Percentiles rank a stretch among this genome's conserved stretches.
These are phyloP conservation scores for Ivindomyrus marchei DNA, from an alignment of 2,113 vertebrate genomes.

Conservation along the genomic window DNA sequence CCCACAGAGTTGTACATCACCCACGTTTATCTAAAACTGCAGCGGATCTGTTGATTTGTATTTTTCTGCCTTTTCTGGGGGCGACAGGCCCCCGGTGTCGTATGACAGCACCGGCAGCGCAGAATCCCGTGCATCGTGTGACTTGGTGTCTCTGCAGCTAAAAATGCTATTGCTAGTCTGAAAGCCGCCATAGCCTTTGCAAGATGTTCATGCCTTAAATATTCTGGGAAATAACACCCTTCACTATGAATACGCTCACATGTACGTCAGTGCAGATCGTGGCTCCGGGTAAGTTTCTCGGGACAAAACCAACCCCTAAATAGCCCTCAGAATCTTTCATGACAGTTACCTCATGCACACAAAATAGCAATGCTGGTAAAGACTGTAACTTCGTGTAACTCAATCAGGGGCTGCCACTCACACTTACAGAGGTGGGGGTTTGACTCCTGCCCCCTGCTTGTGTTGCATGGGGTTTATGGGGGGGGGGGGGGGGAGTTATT, in stretches of 20 bases:
- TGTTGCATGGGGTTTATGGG: not conserved
- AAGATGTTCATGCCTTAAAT: not conserved
- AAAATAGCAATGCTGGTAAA: not conserved
- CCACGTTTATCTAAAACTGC: not conserved
- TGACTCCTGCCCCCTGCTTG: not conserved
- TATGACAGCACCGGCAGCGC: not conserved
- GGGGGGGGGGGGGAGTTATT: not conserved
- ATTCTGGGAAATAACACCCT: not conserved
- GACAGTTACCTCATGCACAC: not conserved
- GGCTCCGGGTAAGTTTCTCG: not conserved
- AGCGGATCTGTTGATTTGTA: not conserved
- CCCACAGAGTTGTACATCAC: not conserved
- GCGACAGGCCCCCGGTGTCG: not conserved
- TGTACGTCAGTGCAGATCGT: not conserved
- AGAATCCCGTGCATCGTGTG: not conserved
- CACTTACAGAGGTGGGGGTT: not conserved
- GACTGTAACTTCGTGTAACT: not conserved
- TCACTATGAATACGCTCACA: not conserved
- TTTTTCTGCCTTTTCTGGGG: not conserved
- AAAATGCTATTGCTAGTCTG: not conserved
- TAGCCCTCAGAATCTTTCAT: not conserved
- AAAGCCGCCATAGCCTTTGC: not conserved
- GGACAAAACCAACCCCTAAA: not conserved
- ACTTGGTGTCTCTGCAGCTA: not conserved
- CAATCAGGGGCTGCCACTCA: not conserved